Base-by-base conservation (phyloP, 1,140 invertebrate genomes). In the Frieseomelitta varia region DNA sequence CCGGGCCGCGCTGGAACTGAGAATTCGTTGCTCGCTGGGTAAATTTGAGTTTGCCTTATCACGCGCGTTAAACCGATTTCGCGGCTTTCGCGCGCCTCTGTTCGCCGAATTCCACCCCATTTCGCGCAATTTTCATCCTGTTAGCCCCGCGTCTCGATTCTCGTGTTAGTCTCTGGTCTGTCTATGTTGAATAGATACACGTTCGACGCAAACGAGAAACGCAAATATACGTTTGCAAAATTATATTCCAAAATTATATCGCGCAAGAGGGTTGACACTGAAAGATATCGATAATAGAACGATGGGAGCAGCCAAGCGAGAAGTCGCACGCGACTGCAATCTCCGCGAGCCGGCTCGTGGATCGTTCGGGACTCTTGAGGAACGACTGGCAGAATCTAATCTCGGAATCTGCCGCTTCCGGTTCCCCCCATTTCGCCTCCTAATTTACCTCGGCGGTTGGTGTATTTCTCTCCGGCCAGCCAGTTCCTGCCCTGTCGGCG, bases 371-470 rank as follows among this genome's bases (percentile, higher is more conserved):
- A 21, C 15, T 34, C 10, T 34, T 81, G 14, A 4, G 14, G 47
- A 8, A 34, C 24, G 79, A 30, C 27, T n/a, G 47, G 21, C 51
- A 55, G 75, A 58, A 84, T 84, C 81, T 79, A 84, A 84, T 84
- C 81, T 71, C 21, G n/a, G 67, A 63, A 84, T 84, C 76, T 63
- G 21, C n/a, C 55, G 55, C 55, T 78, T 83, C 81, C 81, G 81
- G 56, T 63, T 51, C 24, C 30, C 24, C 24, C 2, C 30, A 1
- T 24, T 71, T 55, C 2, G 19, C 51, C 63, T 69, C 53, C 47
- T 71, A 69, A 83, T 83, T 78, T 71, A 83, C 55, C 81, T 58
- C 4, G 17, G 56, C 21, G 53, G 34, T 12, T 17, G 30, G 55
- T 30, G 21, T 72, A 39, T 79, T 73, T 75, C 83, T 75, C 83